phyloP scores from a whole-genome alignment of 2,113 vertebrate species.

The Salvelinus sp. region DNA sequence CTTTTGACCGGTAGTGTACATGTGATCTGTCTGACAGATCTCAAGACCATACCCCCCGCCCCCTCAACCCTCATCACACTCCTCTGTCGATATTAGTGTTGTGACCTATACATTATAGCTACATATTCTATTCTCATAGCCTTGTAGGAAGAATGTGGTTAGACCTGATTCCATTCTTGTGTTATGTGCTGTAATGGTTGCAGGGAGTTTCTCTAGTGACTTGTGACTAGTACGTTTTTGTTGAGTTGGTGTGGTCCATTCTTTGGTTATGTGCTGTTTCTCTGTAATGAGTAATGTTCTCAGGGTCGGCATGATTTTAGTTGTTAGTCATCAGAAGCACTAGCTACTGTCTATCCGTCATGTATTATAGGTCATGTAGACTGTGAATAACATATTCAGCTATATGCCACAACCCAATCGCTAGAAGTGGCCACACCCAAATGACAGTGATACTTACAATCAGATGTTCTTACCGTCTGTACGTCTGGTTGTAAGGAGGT shows the following conservation, averaged over 20 bases:
- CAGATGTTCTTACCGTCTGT: too few relatives aligned
- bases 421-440: too few relatives aligned
- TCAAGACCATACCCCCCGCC: too few relatives aligned
- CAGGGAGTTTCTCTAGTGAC: background rate
- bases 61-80: background rate
- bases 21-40: too few relatives aligned
- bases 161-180: slow-evolving; percentile 36
- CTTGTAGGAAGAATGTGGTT: slow-evolving; percentile 28
- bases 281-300: background rate
- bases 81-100: background rate
- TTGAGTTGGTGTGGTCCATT: background rate
- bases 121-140: background rate
- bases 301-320: slow-evolving; percentile 32
- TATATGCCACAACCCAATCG: background rate
- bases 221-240: too few relatives aligned
- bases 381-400: background rate
- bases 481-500: too few relatives aligned
- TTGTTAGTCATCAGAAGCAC: background rate
- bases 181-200: background rate
- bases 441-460: background rate
- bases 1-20: too few relatives aligned
- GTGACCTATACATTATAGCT: background rate
- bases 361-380: too few relatives aligned
- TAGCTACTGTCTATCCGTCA: background rate
- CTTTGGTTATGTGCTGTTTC: background rate